Conservation (phyloP, 2,797 vertebrate genomes). For the Podargus strigoides region DNA sequence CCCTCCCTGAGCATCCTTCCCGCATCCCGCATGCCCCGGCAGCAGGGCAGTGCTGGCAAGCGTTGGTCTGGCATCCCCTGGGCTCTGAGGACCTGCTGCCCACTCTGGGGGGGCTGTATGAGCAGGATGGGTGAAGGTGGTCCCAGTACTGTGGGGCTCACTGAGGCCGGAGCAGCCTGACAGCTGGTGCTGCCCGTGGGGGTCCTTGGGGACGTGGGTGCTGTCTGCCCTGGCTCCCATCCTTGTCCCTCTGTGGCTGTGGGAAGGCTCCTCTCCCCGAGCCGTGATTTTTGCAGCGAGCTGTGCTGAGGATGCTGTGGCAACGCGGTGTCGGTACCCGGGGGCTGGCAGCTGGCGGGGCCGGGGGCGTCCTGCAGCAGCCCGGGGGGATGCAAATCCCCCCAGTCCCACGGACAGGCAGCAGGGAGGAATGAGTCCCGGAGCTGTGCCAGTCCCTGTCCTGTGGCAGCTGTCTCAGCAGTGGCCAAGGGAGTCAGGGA, state of each 20-base stretch:
- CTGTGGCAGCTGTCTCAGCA: fast-evolving
- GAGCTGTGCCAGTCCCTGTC: fast-evolving
- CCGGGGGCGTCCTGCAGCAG: neutral
- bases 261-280: neutral
- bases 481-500: neutral
- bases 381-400: fast-evolving
- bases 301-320: neutral
- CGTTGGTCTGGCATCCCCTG: fast-evolving
- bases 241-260: neutral
- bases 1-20: neutral
- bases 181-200: neutral
- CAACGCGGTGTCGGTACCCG: neutral
- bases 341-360: neutral
- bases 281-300: neutral
- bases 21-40: fast-evolving
- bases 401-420: fast-evolving
- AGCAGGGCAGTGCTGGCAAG: neutral
- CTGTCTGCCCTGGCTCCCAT: neutral
- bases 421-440: neutral
- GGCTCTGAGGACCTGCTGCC: neutral
- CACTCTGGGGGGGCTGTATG: fast-evolving
- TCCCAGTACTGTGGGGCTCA: neutral
- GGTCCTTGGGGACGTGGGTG: neutral
- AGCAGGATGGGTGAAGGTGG: neutral
- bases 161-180: neutral